Percentiles rank a stretch among this genome's conserved stretches.
phyloP scores from a whole-genome alignment of 2,797 vertebrate species.

The Columba guinea region DNA sequence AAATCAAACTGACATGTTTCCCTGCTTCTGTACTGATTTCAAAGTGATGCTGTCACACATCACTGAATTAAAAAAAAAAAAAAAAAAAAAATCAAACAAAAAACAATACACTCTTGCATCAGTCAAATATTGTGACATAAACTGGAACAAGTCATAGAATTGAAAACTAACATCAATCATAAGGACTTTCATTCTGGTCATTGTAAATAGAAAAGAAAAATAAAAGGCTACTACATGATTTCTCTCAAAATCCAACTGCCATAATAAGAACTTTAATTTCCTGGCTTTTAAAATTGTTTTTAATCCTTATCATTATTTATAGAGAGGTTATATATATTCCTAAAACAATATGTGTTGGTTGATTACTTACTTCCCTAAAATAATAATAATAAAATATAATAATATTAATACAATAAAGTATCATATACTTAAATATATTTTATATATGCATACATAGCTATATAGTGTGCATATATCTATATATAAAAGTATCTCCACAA shows the following conservation, averaged over 20 bases:
- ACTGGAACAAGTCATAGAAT: conserved; percentile 37
- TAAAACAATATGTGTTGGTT: background rate
- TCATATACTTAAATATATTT: background rate
- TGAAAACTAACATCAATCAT: conserved; percentile 48
- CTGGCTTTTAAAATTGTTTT: background rate
- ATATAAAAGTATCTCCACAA: background rate
- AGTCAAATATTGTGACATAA: conserved; percentile 60
- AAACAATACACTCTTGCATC: background rate
- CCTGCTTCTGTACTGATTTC: background rate
- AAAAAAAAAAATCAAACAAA: conserved; percentile 24
- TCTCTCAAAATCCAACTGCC: background rate
- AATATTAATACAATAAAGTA: background rate
- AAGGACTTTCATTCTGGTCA: background rate
- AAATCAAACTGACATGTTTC: conserved; percentile 37
- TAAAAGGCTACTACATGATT: background rate
- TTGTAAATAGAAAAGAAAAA: background rate
- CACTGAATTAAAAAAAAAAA: background rate
- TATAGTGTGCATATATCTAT: background rate
- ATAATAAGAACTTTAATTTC: background rate
- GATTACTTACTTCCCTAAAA: background rate
- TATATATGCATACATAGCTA: background rate
- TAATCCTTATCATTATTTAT: background rate
- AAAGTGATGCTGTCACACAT: conserved; percentile 37
- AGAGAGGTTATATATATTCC: background rate
- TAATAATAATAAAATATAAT: background rate